These are phyloP conservation scores for Eupithecia insigniata DNA, from an alignment of 2,888 invertebrate species.

Conservation along the genomic window DNA sequence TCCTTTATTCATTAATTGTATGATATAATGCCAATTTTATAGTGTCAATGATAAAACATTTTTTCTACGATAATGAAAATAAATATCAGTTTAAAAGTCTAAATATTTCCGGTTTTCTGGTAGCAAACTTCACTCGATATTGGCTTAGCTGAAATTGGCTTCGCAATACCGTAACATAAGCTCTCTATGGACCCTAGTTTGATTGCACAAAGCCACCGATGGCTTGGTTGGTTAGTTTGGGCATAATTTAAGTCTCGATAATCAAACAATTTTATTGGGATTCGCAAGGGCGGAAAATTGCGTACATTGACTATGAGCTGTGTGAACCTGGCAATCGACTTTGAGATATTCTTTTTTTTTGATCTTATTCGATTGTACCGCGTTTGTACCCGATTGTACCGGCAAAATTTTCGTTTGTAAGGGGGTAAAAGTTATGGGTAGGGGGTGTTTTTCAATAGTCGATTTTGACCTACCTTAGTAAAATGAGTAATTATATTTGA, in stretches of 20 bases:
- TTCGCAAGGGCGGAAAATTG: no score
- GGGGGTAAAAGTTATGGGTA: no score
- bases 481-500: no score
- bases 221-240: conserved; percentile 23
- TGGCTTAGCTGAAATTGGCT: conserved; percentile 16
- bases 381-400: no score
- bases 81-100: not conserved
- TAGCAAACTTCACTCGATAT: conserved; percentile 5
- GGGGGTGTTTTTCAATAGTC: no score
- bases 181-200: conserved; percentile 27
- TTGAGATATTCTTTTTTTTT: no score
- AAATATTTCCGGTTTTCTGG: not conserved
- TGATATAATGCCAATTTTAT: not conserved
- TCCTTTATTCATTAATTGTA: no score
- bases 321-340: no score
- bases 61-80: not conserved
- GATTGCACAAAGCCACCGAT: conserved; percentile 34
- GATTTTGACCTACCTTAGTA: no score
- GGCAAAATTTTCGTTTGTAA: no score
- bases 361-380: no score
- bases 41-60: not conserved
- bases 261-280: not conserved
- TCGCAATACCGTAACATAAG: conserved; percentile 15
- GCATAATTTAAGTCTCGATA: conserved; percentile 16
- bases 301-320: no score